phyloP scores from a whole-genome alignment of 2,113 vertebrate species.

The Hassar affinis region DNA sequence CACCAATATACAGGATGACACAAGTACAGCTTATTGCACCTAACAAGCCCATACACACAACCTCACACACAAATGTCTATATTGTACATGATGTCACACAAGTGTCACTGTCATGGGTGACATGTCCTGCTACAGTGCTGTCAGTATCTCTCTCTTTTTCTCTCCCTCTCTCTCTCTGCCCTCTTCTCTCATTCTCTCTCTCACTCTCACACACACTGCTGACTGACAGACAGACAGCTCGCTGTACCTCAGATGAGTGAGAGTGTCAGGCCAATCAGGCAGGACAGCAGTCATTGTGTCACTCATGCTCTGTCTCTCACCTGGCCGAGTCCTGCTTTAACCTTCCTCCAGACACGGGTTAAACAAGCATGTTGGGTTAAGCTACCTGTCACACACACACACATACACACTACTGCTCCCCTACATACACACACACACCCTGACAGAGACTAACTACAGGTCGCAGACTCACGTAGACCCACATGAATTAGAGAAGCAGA shows the following conservation, averaged over 20 bases:
- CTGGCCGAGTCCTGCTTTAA: background rate
- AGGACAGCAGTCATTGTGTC: constrained; percentile 58
- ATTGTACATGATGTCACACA: constrained; percentile 35
- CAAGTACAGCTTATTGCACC: constrained; percentile 44
- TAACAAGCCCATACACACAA: constrained; percentile 30
- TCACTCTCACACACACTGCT: constrained; percentile 12
- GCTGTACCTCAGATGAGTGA: constrained; percentile 53
- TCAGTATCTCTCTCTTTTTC: constrained; percentile 62
- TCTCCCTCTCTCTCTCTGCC: constrained; percentile 41
- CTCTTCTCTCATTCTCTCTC: constrained; percentile 4
- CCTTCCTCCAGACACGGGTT: constrained; percentile 24
- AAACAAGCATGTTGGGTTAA: constrained; percentile 31
- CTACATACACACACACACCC: background rate
- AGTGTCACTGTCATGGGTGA: constrained; percentile 63
- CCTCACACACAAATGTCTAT: constrained; percentile 55
- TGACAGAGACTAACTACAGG: constrained; percentile 5
- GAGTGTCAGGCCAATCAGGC: constrained; percentile 56
- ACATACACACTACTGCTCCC: background rate
- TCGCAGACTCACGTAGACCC: background rate
- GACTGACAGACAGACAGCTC: constrained; percentile 58
- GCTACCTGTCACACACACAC: constrained; percentile 9
- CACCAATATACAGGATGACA: constrained; percentile 28
- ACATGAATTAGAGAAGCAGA: background rate
- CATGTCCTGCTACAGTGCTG: constrained; percentile 62
- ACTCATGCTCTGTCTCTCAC: constrained; percentile 47